phyloP scores from a whole-genome alignment of 2,888 invertebrate species.

The Eilema sororculum region DNA sequence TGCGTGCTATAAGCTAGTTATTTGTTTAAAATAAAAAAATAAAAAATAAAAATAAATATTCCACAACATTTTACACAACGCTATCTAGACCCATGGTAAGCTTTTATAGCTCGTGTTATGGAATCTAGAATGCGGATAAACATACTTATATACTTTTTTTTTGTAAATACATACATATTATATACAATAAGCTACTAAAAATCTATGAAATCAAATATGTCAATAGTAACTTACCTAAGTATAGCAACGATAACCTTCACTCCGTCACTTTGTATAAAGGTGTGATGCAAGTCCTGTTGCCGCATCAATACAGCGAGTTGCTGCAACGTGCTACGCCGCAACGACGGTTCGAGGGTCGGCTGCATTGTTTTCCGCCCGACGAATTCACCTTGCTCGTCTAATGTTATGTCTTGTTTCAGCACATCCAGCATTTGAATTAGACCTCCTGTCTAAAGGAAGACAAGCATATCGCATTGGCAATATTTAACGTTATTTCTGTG shows the following conservation, averaged over 20 bases:
- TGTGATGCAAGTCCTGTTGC: constrained; percentile 87
- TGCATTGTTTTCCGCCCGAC: constrained; percentile 48
- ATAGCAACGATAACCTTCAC: constrained; percentile 78
- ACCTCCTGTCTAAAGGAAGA: constrained; percentile 68
- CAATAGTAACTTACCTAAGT: constrained; percentile 65
- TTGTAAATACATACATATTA: no score
- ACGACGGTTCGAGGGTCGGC: constrained; percentile 87
- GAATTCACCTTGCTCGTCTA: constrained; percentile 70
- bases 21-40: no score
- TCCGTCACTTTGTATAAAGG: constrained; percentile 87
- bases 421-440: constrained; percentile 79
- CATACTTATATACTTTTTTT: no score
- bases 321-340: constrained; percentile 89
- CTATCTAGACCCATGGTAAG: no score
- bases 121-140: no score
- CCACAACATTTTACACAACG: no score
- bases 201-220: not conserved
- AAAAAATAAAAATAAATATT: no score
- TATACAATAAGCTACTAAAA: not conserved
- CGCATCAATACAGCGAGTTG: constrained; percentile 90
- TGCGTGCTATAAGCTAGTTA: no score
- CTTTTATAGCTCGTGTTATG: no score
- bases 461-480: not conserved
- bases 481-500: not conserved
- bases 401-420: constrained; percentile 75